phyloP scores from a whole-genome alignment of 1,140 invertebrate species.

The Drosophila jambulina region DNA sequence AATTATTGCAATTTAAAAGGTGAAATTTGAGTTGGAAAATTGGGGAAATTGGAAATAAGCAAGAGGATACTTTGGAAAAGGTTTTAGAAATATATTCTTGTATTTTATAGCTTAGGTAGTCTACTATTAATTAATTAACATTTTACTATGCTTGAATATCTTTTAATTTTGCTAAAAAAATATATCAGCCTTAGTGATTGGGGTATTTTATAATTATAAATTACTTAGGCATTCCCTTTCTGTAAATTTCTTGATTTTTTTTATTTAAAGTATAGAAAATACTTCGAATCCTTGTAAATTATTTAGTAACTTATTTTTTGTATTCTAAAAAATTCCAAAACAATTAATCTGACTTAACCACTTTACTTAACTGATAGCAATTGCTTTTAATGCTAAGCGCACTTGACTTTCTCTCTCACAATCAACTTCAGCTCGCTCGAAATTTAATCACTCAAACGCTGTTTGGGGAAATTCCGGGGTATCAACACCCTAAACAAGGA shows the following conservation, averaged over 20 bases:
- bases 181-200: not conserved
- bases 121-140: not conserved
- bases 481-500: slow-evolving; percentile 21
- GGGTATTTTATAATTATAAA: not conserved
- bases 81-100: not conserved
- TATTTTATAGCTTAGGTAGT: not conserved
- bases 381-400: not conserved
- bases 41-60: not conserved
- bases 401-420: not conserved
- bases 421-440: slow-evolving; percentile 8
- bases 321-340: not conserved
- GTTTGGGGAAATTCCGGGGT: slow-evolving; percentile 7
- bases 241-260: not conserved
- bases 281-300: not conserved
- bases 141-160: not conserved
- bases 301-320: not conserved
- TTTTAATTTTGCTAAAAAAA: not conserved
- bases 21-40: not conserved
- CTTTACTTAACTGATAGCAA: not conserved
- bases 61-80: rapidly evolving
- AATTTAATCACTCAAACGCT: slow-evolving; percentile 24
- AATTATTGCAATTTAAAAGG: not conserved
- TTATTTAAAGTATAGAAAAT: not conserved
- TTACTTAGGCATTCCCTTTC: not conserved
- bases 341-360: not conserved